Base-by-base conservation (phyloP, 1,140 invertebrate genomes). In the Sinella curviseta region DNA sequence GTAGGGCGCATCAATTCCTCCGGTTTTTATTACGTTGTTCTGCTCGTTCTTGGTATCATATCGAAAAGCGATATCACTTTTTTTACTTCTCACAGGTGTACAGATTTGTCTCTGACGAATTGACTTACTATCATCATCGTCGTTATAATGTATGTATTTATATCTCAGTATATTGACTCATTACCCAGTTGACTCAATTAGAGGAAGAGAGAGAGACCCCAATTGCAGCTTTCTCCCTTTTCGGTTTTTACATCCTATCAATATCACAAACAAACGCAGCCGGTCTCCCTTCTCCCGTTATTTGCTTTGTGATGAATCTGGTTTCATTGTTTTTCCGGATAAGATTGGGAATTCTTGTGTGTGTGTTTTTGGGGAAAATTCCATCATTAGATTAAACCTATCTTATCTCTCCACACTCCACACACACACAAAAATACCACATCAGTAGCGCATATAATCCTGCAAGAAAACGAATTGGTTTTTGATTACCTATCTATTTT, bases 261-360 rank as follows among this genome's bases (percentile, higher is more conserved):
- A n/a, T n/a, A n/a, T n/a, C n/a, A n/a, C n/a, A n/a, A n/a, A n/a
- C n/a, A n/a, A n/a, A n/a, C n/a, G n/a, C n/a, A n/a, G n/a, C n/a
- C n/a, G n/a, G n/a, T n/a, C n/a, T n/a, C n/a, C n/a, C n/a, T 24
- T 60, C 55, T 60, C 55, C 55, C 55, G 12, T 60, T 60, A 24
- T 60, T 60, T 60, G n/a, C 24, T 60, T 60, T 60, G n/a, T n/a
- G n/a, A n/a, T n/a, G n/a, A 60, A 60, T 60, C 55, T 60, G 8
- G n/a, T 60, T 60, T 60, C 55, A 60, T 60, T 60, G 55, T 60
- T 60, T 60, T 60, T 26, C 12, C n/a, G 55, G 55, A 60, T 60
- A 60, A 60, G 55, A 60, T 60, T 60, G 14, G 55, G 55, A 60
- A 60, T 60, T n/a, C n/a, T n/a, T n/a, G n/a, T n/a, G n/a, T n/a